Percentiles rank a stretch among this genome's conserved stretches.
Conservation (phyloP, 1,140 invertebrate genomes). For the Sitophilus oryzae region DNA sequence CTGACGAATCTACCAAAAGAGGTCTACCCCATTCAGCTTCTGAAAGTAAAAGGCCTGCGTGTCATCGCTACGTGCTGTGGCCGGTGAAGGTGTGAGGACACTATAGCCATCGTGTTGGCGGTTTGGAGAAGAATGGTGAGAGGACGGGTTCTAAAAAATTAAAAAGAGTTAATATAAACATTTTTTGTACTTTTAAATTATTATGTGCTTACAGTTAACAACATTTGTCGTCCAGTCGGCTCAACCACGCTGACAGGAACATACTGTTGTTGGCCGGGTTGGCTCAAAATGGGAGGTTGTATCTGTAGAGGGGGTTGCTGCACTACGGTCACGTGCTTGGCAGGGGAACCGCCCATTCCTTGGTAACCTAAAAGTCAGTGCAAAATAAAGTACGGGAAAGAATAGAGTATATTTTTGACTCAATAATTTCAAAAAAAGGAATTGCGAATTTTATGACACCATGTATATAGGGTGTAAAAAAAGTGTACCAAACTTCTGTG, state of each 20-base stretch:
- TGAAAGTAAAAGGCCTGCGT: slow-evolving; percentile 60
- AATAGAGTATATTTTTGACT: no score
- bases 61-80: slow-evolving; percentile 68
- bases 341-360: slow-evolving; percentile 70
- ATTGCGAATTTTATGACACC: no score
- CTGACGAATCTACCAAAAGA: slow-evolving; percentile 71
- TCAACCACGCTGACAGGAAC: slow-evolving; percentile 89
- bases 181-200: no score
- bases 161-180: no score
- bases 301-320: slow-evolving; percentile 61
- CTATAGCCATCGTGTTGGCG: slow-evolving; percentile 78
- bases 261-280: slow-evolving; percentile 75
- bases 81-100: slow-evolving; percentile 82
- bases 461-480: no score
- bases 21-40: slow-evolving; percentile 72
- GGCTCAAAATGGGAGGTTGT: slow-evolving; percentile 62
- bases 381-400: no score
- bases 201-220: slow-evolving; percentile 57
- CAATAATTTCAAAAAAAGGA: no score
- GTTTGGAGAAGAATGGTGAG: slow-evolving; percentile 71
- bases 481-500: no score
- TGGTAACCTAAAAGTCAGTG: no score
- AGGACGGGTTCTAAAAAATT: slow-evolving; percentile 65
- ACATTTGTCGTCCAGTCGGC: slow-evolving; percentile 60
- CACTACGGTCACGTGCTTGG: slow-evolving; percentile 86